A percentile compares a stretch with the other conserved stretches of the same genome.
Conservation (phyloP, 2,113 vertebrate species). For the Ariopsis seemanni region DNA sequence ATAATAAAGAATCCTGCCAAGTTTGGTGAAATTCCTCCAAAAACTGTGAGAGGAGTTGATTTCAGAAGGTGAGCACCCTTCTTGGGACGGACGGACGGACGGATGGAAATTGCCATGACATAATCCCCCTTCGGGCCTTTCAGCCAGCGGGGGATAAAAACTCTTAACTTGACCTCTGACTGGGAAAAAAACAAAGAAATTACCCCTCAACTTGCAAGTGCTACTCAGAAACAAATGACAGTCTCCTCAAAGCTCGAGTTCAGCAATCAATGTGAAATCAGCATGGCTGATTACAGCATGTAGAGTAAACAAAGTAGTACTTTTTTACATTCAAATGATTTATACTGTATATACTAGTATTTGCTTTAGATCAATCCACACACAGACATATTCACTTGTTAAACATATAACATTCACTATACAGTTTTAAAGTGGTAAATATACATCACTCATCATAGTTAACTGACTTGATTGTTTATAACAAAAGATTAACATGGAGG, state of each 20-base stretch:
- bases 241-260: neutral
- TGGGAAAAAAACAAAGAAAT: neutral
- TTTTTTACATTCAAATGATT: no score
- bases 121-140: no score
- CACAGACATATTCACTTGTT: neutral
- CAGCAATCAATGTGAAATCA: no score
- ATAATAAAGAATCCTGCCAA: no score
- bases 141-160: neutral
- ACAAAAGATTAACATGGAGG: neutral
- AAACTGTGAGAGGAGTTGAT: no score
- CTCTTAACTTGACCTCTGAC: neutral
- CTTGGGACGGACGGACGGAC: no score
- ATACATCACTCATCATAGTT: neutral
- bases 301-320: neutral
- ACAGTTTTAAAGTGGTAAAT: neutral
- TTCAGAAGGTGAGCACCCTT: no score
- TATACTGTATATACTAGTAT: neutral
- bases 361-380: neutral
- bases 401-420: neutral
- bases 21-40: no score
- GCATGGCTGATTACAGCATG: neutral
- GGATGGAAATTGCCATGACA: no score
- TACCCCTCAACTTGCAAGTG: neutral
- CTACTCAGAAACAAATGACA: neutral
- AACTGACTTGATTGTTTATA: neutral